Evolutionary conservation across 1,140 invertebrate species (phyloP), one percentile per base, ranked within the genome.

Genomic region (Penaeus indicus): DNA sequence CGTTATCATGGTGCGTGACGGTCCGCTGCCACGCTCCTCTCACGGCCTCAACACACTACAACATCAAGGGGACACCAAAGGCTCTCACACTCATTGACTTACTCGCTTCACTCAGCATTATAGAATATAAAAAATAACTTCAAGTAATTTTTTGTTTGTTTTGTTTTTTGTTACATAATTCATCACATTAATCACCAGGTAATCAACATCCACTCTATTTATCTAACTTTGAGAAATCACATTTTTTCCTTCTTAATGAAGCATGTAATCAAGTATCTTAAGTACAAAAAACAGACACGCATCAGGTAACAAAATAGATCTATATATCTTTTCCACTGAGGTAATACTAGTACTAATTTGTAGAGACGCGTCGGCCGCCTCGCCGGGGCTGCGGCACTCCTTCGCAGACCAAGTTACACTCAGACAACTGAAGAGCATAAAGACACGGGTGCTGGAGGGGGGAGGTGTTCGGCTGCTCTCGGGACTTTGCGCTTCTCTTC

Each of bases 241-340:
- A 54, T 75, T 75, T 38, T 80, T 80, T 80, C n/a, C n/a, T 60
- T 21, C 42, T 80, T 60, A 60, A 78, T 80, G 78, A 80, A 80
- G 61, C 47, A n/a, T 80, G n/a, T 80, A 80, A 54, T 54, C 54
- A 54, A 60, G 61, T 60, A 64, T 84, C 82, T 84, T 86, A 86
- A 86, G 85, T 86, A 86, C 85, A 86, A 86, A 54, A 75, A 86
- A 86, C 85, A 86, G 85, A 75, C 84, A 80, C 63, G 79, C 85
- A 86, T 86, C 85, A 86, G 78, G 85, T 86, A 86, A 86, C 85
- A 86, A 86, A 86, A 86, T 86, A 75, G 72, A 75, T 75, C 42
- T 75, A 32, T 75, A 75, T 75, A 86, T 86, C 79, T 47, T 86
- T 54, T 80, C 80, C 85, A 79, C 27, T 86, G 85, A 86, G 85